These are phyloP conservation scores for Drosophila ohnishii DNA, from an alignment of 1,140 invertebrate genomes.

Conservation along the genomic window DNA sequence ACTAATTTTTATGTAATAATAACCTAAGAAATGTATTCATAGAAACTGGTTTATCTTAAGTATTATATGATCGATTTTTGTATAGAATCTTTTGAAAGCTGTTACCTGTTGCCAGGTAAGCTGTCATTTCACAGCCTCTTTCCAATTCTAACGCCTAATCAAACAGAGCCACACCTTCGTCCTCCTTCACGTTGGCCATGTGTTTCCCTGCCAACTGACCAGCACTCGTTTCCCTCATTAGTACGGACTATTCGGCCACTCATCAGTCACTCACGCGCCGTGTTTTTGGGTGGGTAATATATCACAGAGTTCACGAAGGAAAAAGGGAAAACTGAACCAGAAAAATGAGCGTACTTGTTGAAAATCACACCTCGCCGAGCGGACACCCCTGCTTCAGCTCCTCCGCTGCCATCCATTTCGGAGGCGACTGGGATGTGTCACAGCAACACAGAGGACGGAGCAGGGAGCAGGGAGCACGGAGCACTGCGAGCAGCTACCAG, in stretches of 20 bases:
- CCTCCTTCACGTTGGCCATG: not conserved
- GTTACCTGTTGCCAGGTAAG: not conserved
- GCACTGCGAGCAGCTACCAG: conserved; percentile 23
- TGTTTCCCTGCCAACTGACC: conserved; percentile 38
- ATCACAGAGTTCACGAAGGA: conserved; percentile 49
- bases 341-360: conserved; percentile 66
- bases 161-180: conserved; percentile 15
- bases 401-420: conserved; percentile 15
- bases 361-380: conserved; percentile 67
- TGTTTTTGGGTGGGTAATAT: conserved; percentile 58
- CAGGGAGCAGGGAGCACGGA: conserved; percentile 9
- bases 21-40: not conserved
- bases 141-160: conserved; percentile 13
- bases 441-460: conserved; percentile 41
- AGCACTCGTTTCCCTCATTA: conserved; percentile 49
- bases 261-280: conserved; percentile 55
- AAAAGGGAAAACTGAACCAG: conserved; percentile 47
- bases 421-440: conserved; percentile 54
- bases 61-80: not conserved
- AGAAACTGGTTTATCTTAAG: no score
- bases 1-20: not conserved
- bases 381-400: conserved; percentile 1
- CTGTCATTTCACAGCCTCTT: not conserved
- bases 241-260: conserved; percentile 55
- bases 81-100: not conserved